These are phyloP conservation scores for Drosophila eohydei DNA, from an alignment of 2,888 invertebrate genomes.

Conservation along the genomic window DNA sequence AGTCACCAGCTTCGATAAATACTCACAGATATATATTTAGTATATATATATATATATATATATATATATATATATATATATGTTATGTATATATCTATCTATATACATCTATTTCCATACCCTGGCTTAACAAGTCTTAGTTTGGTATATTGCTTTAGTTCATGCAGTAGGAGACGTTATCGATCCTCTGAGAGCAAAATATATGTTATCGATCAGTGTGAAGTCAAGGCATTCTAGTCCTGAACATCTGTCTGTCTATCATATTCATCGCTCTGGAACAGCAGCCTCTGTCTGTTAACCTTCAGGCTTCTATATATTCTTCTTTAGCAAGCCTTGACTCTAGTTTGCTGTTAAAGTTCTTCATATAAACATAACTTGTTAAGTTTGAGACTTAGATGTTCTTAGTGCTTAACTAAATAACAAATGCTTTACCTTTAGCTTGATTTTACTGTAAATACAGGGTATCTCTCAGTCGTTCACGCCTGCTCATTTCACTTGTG, in stretches of 20 bases:
- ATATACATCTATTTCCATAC: slow-evolving; percentile 18
- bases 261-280: too few species aligned
- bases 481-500: slow-evolving; percentile 27
- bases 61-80: slow-evolving; percentile 2
- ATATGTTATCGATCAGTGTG: neutral
- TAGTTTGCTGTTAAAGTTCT: too few species aligned
- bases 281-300: too few species aligned
- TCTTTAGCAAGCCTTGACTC: too few species aligned
- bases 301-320: too few species aligned
- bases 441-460: neutral
- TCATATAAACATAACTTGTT: too few species aligned
- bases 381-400: too few species aligned
- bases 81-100: too few species aligned
- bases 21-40: slow-evolving; percentile 24
- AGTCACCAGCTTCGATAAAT: slow-evolving; percentile 60
- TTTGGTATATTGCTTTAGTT: neutral
- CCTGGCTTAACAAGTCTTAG: neutral
- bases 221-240: neutral
- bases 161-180: neutral
- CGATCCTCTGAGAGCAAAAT: neutral
- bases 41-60: slow-evolving; percentile 3
- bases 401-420: too few species aligned
- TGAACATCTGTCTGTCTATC: neutral
- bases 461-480: neutral
- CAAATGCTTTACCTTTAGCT: too few species aligned